Evolutionary conservation across 2,888 invertebrate species (phyloP).

Genomic region (Coleophora deauratella): DNA sequence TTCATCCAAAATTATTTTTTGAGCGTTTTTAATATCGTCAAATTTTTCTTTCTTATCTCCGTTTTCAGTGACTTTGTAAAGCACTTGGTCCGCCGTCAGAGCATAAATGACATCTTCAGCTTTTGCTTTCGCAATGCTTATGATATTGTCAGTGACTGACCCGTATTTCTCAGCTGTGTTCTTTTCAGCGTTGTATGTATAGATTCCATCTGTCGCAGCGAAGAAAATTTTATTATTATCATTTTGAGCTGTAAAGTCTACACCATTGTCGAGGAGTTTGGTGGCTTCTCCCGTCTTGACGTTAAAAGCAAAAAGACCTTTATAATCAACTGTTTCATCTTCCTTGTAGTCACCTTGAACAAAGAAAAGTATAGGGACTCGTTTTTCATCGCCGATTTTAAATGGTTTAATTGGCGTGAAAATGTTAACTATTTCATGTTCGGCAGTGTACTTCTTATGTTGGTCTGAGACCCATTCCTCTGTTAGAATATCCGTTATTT

Average conservation of each 20-base stretch:
- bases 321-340: conserved; percentile 20
- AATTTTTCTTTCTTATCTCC: conserved; percentile 40
- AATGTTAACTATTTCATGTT: conserved; percentile 32
- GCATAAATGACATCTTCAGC: conserved; percentile 33
- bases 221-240: conserved; percentile 31
- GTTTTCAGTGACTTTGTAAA: conserved; percentile 43
- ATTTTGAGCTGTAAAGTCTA: conserved; percentile 25
- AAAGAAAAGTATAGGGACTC: conserved; percentile 24
- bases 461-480: conserved; percentile 20
- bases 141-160: conserved; percentile 33
- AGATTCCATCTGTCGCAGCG: conserved; percentile 39
- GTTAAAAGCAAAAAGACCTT: conserved; percentile 30
- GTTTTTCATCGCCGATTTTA: conserved; percentile 23
- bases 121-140: conserved; percentile 34
- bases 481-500: conserved; percentile 23
- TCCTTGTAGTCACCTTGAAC: conserved; percentile 27
- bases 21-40: conserved; percentile 30
- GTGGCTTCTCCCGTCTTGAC: conserved; percentile 17
- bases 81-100: conserved; percentile 33
- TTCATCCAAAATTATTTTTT: conserved; percentile 41
- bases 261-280: conserved; percentile 33
- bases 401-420: conserved; percentile 28
- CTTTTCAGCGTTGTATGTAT: conserved; percentile 25
- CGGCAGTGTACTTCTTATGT: conserved; percentile 22
- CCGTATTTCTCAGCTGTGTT: conserved; percentile 39